Evolutionary conservation across 2,113 vertebrate genomes (phyloP).

Genomic region (Coryphaenoides rupestris): DNA sequence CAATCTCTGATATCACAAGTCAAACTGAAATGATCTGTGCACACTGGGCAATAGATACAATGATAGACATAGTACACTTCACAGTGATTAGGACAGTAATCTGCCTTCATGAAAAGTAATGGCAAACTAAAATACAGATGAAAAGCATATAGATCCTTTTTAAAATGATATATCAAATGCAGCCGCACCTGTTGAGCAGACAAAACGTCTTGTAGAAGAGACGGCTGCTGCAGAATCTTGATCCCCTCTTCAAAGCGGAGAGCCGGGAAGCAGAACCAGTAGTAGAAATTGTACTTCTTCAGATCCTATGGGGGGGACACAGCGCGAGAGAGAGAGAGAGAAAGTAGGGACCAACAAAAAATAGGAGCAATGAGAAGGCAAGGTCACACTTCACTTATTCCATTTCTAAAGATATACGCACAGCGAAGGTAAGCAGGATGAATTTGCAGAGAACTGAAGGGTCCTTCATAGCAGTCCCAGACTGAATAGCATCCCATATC

Average conservation of each 20-base stretch:
- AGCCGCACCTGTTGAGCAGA: conserved; percentile 80
- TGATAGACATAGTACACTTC: no score
- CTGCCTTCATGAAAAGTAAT: no score
- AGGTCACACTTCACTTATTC: neutral
- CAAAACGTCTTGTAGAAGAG: conserved; percentile 78
- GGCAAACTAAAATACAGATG: no score
- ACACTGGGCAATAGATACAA: no score
- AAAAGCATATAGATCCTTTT: no score
- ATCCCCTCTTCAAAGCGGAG: conserved; percentile 88
- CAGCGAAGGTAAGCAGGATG: conserved; percentile 91
- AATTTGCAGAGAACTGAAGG: conserved; percentile 87
- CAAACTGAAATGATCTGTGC: no score
- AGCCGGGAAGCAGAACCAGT: conserved; percentile 97
- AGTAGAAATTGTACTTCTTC: conserved; percentile 97
- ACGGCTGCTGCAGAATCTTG: conserved; percentile 75
- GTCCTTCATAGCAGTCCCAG: conserved; percentile 82
- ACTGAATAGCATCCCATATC: conserved; percentile 91
- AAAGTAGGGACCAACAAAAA: neutral
- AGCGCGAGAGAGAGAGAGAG: conserved; percentile 17
- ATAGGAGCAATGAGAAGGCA: neutral
- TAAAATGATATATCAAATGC: neutral
- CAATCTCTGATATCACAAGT: no score
- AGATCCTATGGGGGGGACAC: conserved; percentile 78
- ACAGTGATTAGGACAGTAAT: no score
- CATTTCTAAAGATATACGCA: conserved; percentile 63